Percentiles rank a stretch among this genome's conserved stretches.
phyloP scores from a whole-genome alignment of 2,113 vertebrate genomes.

The Syngnathoides biaculeatus region DNA sequence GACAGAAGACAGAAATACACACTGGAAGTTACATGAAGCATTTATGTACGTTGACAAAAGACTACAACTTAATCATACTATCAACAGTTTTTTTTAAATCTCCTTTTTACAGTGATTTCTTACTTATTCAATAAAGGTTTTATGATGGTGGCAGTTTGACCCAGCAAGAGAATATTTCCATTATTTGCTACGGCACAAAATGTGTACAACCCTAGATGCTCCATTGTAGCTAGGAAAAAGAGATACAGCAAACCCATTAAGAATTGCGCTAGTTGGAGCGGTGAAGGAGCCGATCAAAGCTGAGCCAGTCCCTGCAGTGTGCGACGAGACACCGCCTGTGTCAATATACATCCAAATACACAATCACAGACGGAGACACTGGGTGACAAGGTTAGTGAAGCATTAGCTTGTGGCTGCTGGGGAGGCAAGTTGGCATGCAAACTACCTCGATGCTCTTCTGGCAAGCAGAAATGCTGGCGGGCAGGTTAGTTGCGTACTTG shows the following conservation, averaged over 20 bases:
- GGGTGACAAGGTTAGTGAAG: constrained; percentile 48
- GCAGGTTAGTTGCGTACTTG: constrained; percentile 62
- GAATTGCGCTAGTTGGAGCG: constrained; percentile 1
- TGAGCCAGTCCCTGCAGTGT: constrained; percentile 15
- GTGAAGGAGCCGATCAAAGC: constrained; percentile 4
- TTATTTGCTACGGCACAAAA: not conserved
- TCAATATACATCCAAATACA: constrained; percentile 29
- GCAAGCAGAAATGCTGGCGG: constrained; percentile 51
- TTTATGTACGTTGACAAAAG: too few species aligned
- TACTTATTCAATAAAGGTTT: not conserved
- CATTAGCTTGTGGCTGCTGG: constrained; percentile 51
- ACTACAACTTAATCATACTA: too few species aligned
- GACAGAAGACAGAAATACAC: too few species aligned
- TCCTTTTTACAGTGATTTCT: not conserved
- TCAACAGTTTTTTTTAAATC: too few species aligned
- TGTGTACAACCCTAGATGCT: not conserved
- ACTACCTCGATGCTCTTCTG: constrained; percentile 48
- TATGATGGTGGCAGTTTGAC: not conserved
- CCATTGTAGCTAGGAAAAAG: not conserved
- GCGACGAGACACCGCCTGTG: constrained; percentile 5
- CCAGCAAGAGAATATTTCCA: not conserved
- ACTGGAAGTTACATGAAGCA: too few species aligned
- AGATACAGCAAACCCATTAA: constrained; percentile 2
- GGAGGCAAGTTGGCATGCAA: constrained; percentile 62
- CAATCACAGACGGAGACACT: constrained; percentile 22